A percentile compares a stretch with the other conserved stretches of the same genome.
Conservation (phyloP, 2,888 invertebrate genomes). For the Silvanus unidentatus region DNA sequence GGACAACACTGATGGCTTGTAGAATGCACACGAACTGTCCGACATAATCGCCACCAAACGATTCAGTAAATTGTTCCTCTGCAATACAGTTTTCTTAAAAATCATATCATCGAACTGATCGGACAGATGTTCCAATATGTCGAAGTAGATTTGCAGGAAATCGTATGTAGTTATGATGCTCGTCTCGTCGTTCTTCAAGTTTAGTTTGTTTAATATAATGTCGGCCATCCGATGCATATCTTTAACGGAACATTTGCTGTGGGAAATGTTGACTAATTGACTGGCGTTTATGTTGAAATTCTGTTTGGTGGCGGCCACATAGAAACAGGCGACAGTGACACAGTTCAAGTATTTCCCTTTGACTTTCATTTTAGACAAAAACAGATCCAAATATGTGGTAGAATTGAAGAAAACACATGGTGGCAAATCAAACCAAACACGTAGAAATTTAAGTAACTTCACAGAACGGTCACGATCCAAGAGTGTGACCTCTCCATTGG, state of each 20-base stretch:
- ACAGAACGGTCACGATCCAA: slow-evolving; percentile 75
- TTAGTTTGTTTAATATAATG: slow-evolving; percentile 72
- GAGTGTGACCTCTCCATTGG: slow-evolving; percentile 63
- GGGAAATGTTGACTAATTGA: slow-evolving; percentile 60
- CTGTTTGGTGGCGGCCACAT: slow-evolving; percentile 69
- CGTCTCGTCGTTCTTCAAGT: slow-evolving; percentile 53
- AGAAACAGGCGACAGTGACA: slow-evolving; percentile 80
- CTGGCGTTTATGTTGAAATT: slow-evolving; percentile 57
- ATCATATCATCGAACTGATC: slow-evolving; percentile 3
- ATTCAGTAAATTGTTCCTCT: slow-evolving; percentile 38
- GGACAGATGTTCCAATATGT: slow-evolving; percentile 51
- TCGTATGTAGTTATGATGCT: slow-evolving; percentile 58
- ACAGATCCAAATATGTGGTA: slow-evolving; percentile 65
- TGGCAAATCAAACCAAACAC: slow-evolving; percentile 80
- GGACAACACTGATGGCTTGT: slow-evolving; percentile 69
- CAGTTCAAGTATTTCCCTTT: slow-evolving; percentile 81
- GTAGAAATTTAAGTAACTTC: slow-evolving; percentile 73
- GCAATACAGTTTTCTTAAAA: slow-evolving; percentile 13
- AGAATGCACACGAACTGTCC: slow-evolving; percentile 68
- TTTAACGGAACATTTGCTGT: slow-evolving; percentile 77
- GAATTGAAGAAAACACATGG: slow-evolving; percentile 73
- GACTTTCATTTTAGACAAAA: slow-evolving; percentile 77
- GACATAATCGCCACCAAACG: slow-evolving; percentile 70
- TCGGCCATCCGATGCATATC: slow-evolving; percentile 83
- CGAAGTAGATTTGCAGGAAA: slow-evolving; percentile 63